Evolutionary conservation across 2,113 vertebrate species (phyloP).

Genomic region (Parotia lawesii): DNA sequence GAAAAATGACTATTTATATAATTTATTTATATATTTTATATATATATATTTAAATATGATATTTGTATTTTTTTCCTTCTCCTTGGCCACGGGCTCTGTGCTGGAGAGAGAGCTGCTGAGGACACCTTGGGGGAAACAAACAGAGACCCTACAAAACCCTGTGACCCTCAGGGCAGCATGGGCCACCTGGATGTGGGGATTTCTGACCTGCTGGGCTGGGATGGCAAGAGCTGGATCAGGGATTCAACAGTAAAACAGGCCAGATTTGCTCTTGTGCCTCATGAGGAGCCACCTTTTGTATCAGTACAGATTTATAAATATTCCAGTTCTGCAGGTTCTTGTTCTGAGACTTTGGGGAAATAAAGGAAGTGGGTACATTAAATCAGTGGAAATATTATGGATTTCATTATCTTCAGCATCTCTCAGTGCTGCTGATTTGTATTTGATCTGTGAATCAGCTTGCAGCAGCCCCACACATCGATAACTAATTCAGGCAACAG

Average conservation of each 20-base stretch:
- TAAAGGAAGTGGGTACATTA: background rate
- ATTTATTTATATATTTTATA: background rate
- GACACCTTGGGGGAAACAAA: background rate
- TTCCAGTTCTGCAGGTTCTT: background rate
- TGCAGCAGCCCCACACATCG: background rate
- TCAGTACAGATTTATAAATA: background rate
- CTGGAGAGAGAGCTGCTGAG: background rate
- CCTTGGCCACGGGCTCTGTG: background rate
- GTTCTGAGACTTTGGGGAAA: background rate
- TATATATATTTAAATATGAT: background rate
- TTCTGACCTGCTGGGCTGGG: background rate
- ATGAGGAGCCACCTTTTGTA: background rate
- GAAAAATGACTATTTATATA: background rate
- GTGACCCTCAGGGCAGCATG: background rate
- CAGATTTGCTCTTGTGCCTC: background rate
- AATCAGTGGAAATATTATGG: background rate
- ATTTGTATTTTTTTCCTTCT: background rate
- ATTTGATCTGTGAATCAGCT: background rate
- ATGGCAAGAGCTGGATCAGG: background rate
- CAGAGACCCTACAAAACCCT: background rate
- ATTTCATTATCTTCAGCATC: background rate
- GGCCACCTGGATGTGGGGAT: background rate
- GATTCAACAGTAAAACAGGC: rapidly evolving
- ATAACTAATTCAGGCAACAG: background rate
- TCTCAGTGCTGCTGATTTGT: background rate